A percentile compares a stretch with the other conserved stretches of the same genome.
phyloP scores from a whole-genome alignment of 2,797 vertebrate species.

The Thalassophryne amazonica region DNA sequence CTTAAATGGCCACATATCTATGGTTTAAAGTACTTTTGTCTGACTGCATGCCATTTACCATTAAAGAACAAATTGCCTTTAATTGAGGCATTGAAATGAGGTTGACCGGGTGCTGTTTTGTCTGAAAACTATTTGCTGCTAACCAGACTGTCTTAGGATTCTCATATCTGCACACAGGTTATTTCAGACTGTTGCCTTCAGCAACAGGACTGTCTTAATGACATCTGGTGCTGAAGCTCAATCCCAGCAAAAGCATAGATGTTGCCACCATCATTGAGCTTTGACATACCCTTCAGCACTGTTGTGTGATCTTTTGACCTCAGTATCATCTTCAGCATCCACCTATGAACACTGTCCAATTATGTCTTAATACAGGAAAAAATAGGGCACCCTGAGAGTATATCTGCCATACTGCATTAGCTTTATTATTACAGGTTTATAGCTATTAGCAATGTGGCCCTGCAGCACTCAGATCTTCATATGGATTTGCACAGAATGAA shows the following conservation, averaged over 20 bases:
- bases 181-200: constrained; percentile 24
- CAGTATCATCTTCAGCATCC: too few species aligned
- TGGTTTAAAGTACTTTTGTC: too few species aligned
- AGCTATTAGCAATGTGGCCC: too few species aligned
- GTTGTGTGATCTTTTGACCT: neutral
- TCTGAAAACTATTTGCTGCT: constrained; percentile 12
- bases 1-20: too few species aligned
- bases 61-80: neutral
- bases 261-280: neutral
- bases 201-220: constrained; percentile 26
- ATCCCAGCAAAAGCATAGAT: constrained; percentile 5
- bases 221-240: constrained; percentile 3
- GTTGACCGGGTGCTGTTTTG: neutral
- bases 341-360: too few species aligned
- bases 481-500: too few species aligned
- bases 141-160: constrained; percentile 2
- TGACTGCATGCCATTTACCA: too few species aligned
- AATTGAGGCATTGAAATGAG: neutral
- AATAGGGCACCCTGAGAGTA: too few species aligned
- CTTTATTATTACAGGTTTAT: too few species aligned
- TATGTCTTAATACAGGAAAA: too few species aligned
- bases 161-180: constrained; percentile 2
- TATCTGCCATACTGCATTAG: too few species aligned
- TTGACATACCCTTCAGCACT: constrained; percentile 7
- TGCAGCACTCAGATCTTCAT: too few species aligned